Evolutionary conservation across 2,113 vertebrate genomes (phyloP).

Genomic region (Mesembrinibis cayennensis): DNA sequence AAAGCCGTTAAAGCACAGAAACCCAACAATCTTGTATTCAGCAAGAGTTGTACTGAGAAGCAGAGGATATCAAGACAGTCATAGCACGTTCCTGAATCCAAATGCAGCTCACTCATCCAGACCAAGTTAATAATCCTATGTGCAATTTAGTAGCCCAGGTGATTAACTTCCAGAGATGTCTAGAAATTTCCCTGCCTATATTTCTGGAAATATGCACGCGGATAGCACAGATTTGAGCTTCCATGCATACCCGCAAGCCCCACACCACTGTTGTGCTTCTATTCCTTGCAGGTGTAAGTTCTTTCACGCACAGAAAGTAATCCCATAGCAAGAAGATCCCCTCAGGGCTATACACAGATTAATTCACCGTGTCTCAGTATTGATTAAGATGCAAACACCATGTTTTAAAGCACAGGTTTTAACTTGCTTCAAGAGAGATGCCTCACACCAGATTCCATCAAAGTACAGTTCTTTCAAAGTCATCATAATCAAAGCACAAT

Average conservation of each 20-base stretch:
- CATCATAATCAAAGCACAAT: not conserved
- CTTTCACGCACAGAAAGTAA: not conserved
- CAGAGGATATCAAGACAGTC: not conserved
- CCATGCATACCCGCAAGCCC: not conserved
- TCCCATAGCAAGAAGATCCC: not conserved
- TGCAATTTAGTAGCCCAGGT: not conserved
- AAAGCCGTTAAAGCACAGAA: not conserved
- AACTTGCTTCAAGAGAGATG: constrained; percentile 23
- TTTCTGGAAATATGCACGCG: not conserved
- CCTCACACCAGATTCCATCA: not conserved
- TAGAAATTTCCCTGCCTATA: not conserved
- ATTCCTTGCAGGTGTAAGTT: not conserved
- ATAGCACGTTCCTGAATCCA: not conserved
- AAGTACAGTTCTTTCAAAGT: not conserved
- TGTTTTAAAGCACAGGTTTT: constrained; percentile 8
- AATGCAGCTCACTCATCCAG: not conserved
- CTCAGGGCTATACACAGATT: not conserved
- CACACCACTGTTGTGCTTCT: not conserved
- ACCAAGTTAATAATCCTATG: not conserved
- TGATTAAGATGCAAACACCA: not conserved
- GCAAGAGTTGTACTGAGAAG: not conserved
- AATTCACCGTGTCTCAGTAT: not conserved
- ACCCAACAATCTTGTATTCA: not conserved
- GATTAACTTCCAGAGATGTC: not conserved
- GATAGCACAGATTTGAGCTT: not conserved